These are phyloP conservation scores for Stegodyphus mimosarum DNA, from an alignment of 1,140 invertebrate genomes.

Conservation along the genomic window DNA sequence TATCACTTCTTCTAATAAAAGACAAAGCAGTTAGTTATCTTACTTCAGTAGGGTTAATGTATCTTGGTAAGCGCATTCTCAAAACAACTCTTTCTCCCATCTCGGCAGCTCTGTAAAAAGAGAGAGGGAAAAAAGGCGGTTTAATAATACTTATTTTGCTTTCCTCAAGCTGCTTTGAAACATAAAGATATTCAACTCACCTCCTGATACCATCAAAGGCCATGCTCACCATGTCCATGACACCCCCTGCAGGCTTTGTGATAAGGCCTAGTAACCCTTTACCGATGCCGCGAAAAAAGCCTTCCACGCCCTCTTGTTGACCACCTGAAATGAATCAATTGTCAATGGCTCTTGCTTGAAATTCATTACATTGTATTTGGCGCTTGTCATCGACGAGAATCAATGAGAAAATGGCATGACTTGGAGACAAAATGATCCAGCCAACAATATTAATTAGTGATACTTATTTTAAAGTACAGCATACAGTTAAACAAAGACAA, in stretches of 20 bases:
- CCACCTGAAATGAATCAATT: constrained; percentile 68
- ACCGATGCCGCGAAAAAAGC: constrained; percentile 97
- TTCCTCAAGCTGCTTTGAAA: not conserved
- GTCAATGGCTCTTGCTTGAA: not conserved
- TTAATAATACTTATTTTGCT: not conserved
- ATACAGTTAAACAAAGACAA: too few species aligned
- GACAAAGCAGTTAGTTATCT: constrained; percentile 13
- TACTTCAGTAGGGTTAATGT: constrained; percentile 77
- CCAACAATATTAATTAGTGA: too few species aligned
- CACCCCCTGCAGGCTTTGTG: constrained; percentile 92
- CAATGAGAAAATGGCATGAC: not conserved
- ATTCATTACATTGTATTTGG: not conserved
- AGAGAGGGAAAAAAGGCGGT: not conserved
- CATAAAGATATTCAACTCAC: constrained; percentile 65
- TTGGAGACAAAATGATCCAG: not conserved
- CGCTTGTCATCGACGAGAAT: not conserved
- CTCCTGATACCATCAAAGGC: constrained; percentile 77
- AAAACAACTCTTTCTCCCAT: constrained; percentile 76
- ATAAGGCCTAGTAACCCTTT: constrained; percentile 95
- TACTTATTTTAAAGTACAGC: too few species aligned
- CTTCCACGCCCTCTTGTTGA: constrained; percentile 87
- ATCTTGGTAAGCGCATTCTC: constrained; percentile 77
- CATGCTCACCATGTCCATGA: constrained; percentile 85
- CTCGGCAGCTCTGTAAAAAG: constrained; percentile 74
- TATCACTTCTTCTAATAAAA: not conserved